Conservation (phyloP, 2,113 vertebrate genomes). For the Anguilla rostrata region DNA sequence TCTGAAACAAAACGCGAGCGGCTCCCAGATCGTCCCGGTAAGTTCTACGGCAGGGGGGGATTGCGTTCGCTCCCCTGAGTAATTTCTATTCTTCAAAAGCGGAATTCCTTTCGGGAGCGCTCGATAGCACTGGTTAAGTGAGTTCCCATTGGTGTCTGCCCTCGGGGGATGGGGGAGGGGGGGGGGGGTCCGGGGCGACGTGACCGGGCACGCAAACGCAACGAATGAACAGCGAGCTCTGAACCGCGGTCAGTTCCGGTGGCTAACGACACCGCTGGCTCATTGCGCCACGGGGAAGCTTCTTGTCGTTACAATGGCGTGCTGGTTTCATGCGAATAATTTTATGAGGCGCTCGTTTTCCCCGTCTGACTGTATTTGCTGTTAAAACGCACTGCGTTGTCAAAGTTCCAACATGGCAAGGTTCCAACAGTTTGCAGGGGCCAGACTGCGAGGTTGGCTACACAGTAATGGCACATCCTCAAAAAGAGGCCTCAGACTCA, state of each 20-base stretch:
- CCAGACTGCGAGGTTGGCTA: background rate
- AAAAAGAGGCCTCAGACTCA: background rate
- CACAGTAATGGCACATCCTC: background rate
- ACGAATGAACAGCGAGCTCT: background rate
- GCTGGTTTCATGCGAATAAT: background rate
- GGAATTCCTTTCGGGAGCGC: background rate
- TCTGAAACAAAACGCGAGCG: conserved; percentile 37
- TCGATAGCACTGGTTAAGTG: background rate
- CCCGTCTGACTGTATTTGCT: background rate
- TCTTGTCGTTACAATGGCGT: background rate
- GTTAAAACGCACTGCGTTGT: background rate
- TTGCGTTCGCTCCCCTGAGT: conserved; percentile 14
- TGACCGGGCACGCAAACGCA: background rate
- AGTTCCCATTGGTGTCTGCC: background rate
- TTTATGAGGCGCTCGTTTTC: background rate
- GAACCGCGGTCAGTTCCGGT: background rate
- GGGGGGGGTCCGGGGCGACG: background rate
- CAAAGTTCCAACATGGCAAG: background rate
- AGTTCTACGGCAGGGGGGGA: conserved; percentile 36
- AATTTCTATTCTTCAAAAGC: conserved; percentile 41
- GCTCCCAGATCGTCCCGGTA: conserved; percentile 43
- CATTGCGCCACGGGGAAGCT: background rate
- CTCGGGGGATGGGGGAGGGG: no score
- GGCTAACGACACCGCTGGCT: background rate
- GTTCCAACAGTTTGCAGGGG: background rate